phyloP scores from a whole-genome alignment of 2,113 vertebrate species.

The Pionites leucogaster region DNA sequence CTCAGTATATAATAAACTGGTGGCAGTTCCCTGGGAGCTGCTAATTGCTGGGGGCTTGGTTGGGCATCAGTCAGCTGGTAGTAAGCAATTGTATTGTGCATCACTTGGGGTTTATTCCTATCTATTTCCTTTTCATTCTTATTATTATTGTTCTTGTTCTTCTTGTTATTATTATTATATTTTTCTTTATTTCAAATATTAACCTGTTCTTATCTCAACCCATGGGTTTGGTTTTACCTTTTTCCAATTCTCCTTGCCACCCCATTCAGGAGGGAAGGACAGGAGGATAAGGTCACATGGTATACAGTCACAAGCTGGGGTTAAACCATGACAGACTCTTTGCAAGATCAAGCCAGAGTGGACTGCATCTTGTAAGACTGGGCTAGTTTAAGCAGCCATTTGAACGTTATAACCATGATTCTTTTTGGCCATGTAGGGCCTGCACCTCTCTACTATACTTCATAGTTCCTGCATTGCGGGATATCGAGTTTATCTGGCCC shows the following conservation, averaged over 20 bases:
- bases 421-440: neutral
- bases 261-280: neutral
- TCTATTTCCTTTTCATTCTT: neutral
- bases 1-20: neutral
- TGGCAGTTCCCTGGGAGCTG: neutral
- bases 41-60: neutral
- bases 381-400: neutral
- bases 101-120: neutral
- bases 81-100: neutral
- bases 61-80: neutral
- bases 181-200: neutral
- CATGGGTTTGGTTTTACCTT: neutral
- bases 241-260: neutral
- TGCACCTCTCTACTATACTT: neutral
- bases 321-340: neutral
- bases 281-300: neutral
- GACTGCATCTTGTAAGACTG: neutral
- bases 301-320: neutral
- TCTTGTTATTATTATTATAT: neutral
- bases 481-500: fast-evolving
- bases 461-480: neutral
- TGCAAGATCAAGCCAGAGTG: neutral
- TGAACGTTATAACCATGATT: neutral
- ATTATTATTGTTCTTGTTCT: neutral
- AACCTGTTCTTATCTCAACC: neutral